Evolutionary conservation across 2,113 vertebrate species (phyloP), one percentile per base, ranked within the genome.

Genomic region (Dipodomys merriami): DNA sequence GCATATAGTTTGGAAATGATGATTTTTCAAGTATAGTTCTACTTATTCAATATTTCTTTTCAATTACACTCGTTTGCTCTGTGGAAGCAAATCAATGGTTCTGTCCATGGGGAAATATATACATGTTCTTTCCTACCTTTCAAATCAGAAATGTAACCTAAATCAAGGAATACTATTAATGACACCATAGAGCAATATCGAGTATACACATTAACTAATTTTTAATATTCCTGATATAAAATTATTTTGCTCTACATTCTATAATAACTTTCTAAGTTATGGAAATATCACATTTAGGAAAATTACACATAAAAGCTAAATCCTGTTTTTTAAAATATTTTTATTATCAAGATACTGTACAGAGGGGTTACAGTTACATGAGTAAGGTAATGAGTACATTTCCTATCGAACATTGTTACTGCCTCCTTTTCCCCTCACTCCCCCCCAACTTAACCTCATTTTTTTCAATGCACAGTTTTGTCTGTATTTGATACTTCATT

Each of bases 401-500:
- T 39, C 39, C 39, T 39, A 39, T 39, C 39, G 39, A 39, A 39
- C 39, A 4, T 39, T 39, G 39, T 39, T 39, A 39, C 39, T 5
- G 39, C 39, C 39, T 39, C 39, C 39, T 39, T 39, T 39, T 39
- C 5, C 39, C 3, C 39, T 5, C 6, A 39, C 39, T 39, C 39
- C 39, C 39, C 39, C 39, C 35, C 35, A 86, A 84, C 69, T 76
- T 33, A 72, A 83, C 29, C 1, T 78, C 13, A 64, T 1, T 71
- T 86, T 83, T 93, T n/a, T 91, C 7, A 83, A 18, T 33, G 2
- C 4, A 49, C 77, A 69, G 20, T 46, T 86, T 83, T 90, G 68
- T 7, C 5, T 65, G 85, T 82, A 83, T 90, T 95, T 96, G 91
- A 62, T 94, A 6, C 78, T 30, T 87, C 12, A 83, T 86, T 88